Evolutionary conservation across 2,888 invertebrate species (phyloP).

Genomic region (Caenorhabditis zanzibari): DNA sequence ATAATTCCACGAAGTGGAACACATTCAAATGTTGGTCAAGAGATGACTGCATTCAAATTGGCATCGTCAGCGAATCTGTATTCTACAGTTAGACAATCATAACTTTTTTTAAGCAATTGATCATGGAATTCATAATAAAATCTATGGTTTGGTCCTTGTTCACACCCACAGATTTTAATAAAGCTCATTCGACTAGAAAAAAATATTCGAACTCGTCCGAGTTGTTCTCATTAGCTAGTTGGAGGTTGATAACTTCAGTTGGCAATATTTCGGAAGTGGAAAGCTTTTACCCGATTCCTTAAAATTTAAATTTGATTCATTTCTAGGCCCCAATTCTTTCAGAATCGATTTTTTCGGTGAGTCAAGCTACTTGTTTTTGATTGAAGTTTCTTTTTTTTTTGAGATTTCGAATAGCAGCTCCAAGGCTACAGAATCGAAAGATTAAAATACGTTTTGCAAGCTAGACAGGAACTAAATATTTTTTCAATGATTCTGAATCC

Average conservation of each 20-base stretch:
- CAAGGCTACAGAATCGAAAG: too few relatives aligned
- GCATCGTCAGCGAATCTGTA: constrained; percentile 29
- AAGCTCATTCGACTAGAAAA: not conserved
- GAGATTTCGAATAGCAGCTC: not conserved
- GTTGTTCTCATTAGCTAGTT: not conserved
- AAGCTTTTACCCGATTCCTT: too few relatives aligned
- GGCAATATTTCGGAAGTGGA: too few relatives aligned
- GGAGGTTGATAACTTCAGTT: too few relatives aligned
- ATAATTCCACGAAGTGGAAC: constrained; percentile 1
- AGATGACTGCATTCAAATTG: constrained; percentile 18
- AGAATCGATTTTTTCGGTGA: too few relatives aligned
- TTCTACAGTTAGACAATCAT: constrained; percentile 16
- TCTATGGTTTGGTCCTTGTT: not conserved
- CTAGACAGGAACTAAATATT: constrained; percentile 1
- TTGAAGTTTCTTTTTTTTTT: too few relatives aligned
- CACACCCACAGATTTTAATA: not conserved
- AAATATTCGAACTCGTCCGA: not conserved
- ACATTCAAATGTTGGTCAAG: not conserved
- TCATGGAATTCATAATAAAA: too few relatives aligned
- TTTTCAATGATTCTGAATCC: not conserved
- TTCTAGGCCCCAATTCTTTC: too few relatives aligned
- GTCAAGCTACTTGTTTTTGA: too few relatives aligned
- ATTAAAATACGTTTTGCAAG: too few relatives aligned
- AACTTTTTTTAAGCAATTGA: not conserved
- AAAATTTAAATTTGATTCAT: not conserved